phyloP scores from a whole-genome alignment of 2,888 invertebrate genomes.

The Tetragnatha montana region DNA sequence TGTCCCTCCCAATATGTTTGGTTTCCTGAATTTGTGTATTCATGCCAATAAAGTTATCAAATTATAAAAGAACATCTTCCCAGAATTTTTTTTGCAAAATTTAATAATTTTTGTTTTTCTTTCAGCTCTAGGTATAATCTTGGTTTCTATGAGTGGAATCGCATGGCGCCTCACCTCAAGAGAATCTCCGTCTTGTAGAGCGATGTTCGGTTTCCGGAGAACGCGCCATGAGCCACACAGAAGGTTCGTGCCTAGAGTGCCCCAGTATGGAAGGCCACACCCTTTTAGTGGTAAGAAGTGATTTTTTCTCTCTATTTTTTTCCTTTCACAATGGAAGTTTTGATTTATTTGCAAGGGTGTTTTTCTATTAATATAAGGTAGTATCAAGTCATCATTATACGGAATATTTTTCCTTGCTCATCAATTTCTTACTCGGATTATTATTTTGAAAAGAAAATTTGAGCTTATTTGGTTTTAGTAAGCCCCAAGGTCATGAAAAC shows the following conservation, averaged over 20 bases:
- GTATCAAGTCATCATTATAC: background rate
- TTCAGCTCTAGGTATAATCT: conserved; percentile 94
- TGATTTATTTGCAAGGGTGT: background rate
- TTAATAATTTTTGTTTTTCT: background rate
- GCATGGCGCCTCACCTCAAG: conserved; percentile 92
- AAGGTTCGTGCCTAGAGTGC: conserved; percentile 65
- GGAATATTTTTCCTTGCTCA: too few relatives aligned
- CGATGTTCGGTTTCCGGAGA: conserved; percentile 81
- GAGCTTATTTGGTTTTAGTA: too few relatives aligned
- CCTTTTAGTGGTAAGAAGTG: conserved; percentile 66
- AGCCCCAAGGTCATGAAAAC: too few relatives aligned
- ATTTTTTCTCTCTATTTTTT: background rate
- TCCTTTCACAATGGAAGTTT: too few relatives aligned
- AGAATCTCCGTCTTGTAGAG: conserved; percentile 83
- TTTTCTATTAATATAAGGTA: background rate
- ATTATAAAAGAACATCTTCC: too few relatives aligned
- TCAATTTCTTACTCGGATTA: too few relatives aligned
- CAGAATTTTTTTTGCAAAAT: too few relatives aligned
- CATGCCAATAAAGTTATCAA: too few relatives aligned
- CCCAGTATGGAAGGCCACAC: conserved; percentile 67
- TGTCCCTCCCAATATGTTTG: too few relatives aligned
- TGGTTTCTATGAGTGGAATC: conserved; percentile 94
- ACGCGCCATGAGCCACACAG: conserved; percentile 64
- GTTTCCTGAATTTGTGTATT: too few relatives aligned
- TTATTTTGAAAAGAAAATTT: too few relatives aligned